Conservation (phyloP, 1,140 invertebrate species). For the Drosophila busckii region DNA sequence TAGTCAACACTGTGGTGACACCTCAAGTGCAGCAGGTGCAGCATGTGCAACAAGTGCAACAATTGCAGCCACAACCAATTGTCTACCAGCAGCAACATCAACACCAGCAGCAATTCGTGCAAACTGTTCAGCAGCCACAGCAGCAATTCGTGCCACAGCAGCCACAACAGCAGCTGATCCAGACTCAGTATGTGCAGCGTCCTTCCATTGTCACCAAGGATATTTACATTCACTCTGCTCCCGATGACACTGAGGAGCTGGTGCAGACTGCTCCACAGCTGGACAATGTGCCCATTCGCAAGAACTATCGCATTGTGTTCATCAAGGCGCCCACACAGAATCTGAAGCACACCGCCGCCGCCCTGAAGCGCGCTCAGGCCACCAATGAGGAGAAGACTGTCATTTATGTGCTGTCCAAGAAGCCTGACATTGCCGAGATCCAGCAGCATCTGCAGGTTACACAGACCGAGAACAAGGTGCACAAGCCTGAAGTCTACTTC, state of each 20-base stretch:
- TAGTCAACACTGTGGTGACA: background rate
- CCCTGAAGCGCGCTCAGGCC: constrained; percentile 81
- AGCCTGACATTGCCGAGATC: constrained; percentile 66
- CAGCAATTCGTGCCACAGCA: constrained; percentile 9
- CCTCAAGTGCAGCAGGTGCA: constrained; percentile 12
- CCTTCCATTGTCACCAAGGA: constrained; percentile 75
- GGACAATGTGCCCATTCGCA: constrained; percentile 82
- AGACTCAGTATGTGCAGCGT: constrained; percentile 54
- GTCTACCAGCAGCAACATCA: constrained; percentile 29
- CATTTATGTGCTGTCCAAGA: constrained; percentile 92
- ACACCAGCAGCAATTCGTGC: constrained; percentile 23
- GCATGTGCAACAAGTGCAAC: constrained; percentile 6
- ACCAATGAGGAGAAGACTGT: constrained; percentile 90
- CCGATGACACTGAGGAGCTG: constrained; percentile 69
- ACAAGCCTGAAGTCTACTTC: constrained; percentile 87
- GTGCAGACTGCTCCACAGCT: constrained; percentile 31
- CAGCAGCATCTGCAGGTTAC: constrained; percentile 64
- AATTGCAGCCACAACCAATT: constrained; percentile 12
- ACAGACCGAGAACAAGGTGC: constrained; percentile 75
- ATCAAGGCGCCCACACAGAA: constrained; percentile 88
- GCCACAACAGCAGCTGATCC: constrained; percentile 29
- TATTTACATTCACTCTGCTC: constrained; percentile 75
- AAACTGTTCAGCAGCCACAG: constrained; percentile 10
- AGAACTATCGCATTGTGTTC: constrained; percentile 93
- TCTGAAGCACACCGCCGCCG: constrained; percentile 83